phyloP scores from a whole-genome alignment of 2,888 invertebrate species.

The Archips crataeganus region DNA sequence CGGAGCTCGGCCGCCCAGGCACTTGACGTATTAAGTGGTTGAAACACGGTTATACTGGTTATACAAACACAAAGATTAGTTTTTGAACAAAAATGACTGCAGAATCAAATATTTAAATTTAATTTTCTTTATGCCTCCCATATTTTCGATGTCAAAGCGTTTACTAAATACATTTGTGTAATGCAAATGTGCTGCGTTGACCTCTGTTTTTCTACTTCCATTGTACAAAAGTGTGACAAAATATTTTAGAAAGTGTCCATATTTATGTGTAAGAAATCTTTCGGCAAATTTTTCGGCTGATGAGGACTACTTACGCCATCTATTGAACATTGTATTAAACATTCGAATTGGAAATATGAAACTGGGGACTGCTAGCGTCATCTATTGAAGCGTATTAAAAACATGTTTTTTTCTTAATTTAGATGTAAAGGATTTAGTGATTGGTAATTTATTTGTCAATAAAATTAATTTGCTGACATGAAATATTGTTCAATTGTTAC shows the following conservation, averaged over 20 bases:
- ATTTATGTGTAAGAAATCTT: not conserved
- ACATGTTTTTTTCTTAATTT: too few relatives aligned
- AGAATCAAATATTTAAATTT: too few relatives aligned
- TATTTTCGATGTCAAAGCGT: not conserved
- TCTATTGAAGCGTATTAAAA: not conserved
- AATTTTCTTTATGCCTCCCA: not conserved
- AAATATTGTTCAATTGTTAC: too few relatives aligned
- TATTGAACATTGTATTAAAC: not conserved
- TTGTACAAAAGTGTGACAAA: slow-evolving; percentile 11
- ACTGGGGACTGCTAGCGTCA: not conserved
- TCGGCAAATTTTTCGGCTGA: not conserved
- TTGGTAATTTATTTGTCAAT: too few relatives aligned
- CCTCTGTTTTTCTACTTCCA: not conserved
- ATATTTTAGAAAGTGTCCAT: slow-evolving; percentile 9
- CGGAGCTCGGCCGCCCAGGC: too few relatives aligned
- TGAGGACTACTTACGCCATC: slow-evolving; percentile 7
- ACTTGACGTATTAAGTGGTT: too few relatives aligned
- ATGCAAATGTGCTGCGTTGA: not conserved
- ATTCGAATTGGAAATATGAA: not conserved
- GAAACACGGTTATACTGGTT: too few relatives aligned
- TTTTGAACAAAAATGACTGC: not conserved
- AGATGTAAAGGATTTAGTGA: too few relatives aligned
- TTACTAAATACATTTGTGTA: not conserved
- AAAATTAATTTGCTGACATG: too few relatives aligned
- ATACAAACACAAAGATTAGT: not conserved